Evolutionary conservation across 2,888 invertebrate species (phyloP), one percentile per base, ranked within the genome.

Genomic region (Pachymerium ferrugineum): DNA sequence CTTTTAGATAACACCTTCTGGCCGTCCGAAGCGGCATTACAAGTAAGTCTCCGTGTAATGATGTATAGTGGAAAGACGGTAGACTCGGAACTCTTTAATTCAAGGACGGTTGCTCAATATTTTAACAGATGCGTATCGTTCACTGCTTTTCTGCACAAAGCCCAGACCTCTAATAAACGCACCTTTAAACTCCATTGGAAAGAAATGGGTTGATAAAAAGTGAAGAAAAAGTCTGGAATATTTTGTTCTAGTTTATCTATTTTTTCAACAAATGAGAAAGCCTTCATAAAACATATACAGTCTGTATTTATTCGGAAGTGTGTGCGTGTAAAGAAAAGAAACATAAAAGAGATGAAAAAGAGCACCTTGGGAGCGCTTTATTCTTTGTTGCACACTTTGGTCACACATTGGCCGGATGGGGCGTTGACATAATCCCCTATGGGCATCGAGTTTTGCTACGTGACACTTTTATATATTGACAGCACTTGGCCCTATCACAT

Each of bases 381-480:
- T 62, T 28, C 62, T 25, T 62, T 25, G 62, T 28, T 62, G 62
- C 62, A 62, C 62, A 28, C 62, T 62, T 62, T 25, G 62, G 62
- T 62, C 62, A 62, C 62, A 62, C 62, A 62, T 62, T 12, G 62
- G 28, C 25, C 62, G 25, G 62, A 62, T 22, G 28, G 62, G 62
- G 62, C 62, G 62, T 62, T 62, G 62, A 62, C 62, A 62, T 62
- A 62, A 62, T 62, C 62, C 54, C 62, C 62, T 22, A 25, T 62
- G 62, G 62, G 62, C 62, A 62, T 62, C 25, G 62, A 22, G 28
- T 62, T 62, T 62, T 62, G 62, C 62, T 22, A 62, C 62, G 62
- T 62, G 62, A 62, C 62, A 62, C 62, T 62, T 62, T 62, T 62
- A 62, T 62, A 62, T 62, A 62, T 62, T 62, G 62, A 62, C 62